A percentile compares a stretch with the other conserved stretches of the same genome.
phyloP scores from a whole-genome alignment of 2,888 invertebrate genomes.

The Ochropleura plecta region DNA sequence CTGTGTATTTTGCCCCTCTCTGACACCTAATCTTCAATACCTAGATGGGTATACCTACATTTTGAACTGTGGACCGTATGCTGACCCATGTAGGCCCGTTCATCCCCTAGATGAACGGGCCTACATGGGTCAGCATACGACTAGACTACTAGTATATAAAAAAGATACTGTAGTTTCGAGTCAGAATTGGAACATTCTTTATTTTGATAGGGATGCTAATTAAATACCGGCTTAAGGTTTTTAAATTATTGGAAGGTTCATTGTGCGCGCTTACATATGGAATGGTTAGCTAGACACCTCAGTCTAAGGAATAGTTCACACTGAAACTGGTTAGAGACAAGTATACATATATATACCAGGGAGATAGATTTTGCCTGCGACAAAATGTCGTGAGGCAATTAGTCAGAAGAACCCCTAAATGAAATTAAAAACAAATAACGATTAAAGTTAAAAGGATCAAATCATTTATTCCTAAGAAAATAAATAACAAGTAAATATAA shows the following conservation, averaged over 20 bases:
- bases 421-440: background rate
- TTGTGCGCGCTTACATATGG: background rate
- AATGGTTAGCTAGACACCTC: background rate
- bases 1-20: background rate
- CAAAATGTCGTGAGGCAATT: background rate
- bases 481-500: constrained; percentile 17
- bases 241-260: no score
- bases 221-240: no score
- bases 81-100: no score
- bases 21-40: background rate
- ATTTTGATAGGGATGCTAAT: background rate
- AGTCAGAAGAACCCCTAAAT: background rate
- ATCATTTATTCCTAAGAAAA: constrained; percentile 44
- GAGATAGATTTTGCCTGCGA: background rate
- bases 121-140: no score
- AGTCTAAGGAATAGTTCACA: background rate
- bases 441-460: background rate
- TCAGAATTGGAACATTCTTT: background rate
- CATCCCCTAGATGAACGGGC: no score
- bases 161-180: background rate
- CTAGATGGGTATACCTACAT: no score
- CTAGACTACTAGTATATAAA: no score
- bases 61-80: no score
- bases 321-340: background rate
- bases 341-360: background rate